Conservation (phyloP, 2,113 vertebrate species). For the Tor tambroides region DNA sequence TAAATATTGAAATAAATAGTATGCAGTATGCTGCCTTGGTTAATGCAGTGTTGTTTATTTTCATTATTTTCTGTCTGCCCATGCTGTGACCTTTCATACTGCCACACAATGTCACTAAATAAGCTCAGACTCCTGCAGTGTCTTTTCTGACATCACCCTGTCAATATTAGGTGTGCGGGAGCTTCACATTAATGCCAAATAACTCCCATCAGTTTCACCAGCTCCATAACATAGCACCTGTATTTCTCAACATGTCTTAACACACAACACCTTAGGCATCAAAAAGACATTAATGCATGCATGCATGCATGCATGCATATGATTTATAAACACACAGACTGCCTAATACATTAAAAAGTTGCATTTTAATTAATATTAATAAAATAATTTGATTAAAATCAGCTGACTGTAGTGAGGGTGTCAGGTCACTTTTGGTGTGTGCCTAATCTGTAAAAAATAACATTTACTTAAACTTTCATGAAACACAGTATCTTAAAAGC, state of each 20-base stretch:
- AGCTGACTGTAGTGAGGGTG: background rate
- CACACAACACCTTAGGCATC: no score
- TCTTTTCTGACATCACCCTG: background rate
- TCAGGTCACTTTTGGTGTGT: background rate
- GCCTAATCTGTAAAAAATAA: background rate
- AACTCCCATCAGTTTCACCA: no score
- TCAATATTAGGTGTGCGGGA: background rate
- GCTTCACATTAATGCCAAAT: background rate
- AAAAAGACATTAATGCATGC: background rate
- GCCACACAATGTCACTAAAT: conserved; percentile 13
- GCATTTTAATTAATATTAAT: background rate
- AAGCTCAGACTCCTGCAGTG: background rate
- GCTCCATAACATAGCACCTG: background rate
- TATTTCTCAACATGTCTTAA: background rate
- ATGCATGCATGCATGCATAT: background rate
- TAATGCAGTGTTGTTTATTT: background rate
- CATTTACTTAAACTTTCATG: conserved; percentile 17
- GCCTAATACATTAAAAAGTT: no score
- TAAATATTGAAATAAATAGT: background rate
- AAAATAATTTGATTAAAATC: background rate
- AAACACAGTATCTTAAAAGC: conserved; percentile 17
- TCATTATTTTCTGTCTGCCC: conserved; percentile 4
- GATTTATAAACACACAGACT: background rate
- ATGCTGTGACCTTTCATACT: background rate
- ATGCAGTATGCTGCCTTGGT: background rate